Conservation (phyloP, 2,888 invertebrate species). For the Phaonia tiefii region DNA sequence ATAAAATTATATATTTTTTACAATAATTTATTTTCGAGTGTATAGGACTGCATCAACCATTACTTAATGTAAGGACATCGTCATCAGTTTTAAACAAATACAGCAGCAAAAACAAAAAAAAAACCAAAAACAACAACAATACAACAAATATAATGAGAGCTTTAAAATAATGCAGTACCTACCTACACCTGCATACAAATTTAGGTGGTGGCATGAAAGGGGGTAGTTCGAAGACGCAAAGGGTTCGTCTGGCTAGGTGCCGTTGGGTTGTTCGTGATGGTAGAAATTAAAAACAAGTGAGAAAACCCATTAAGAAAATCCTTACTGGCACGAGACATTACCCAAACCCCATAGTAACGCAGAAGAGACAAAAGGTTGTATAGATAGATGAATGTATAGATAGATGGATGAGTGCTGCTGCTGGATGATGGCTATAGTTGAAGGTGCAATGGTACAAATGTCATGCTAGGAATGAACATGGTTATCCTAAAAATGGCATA, state of each 20-base stretch:
- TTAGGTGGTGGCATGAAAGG: background rate
- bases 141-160: conserved; percentile 61
- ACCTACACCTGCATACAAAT: conserved; percentile 47
- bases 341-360: too few relatives aligned
- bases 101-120: conserved; percentile 40
- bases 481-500: conserved; percentile 70
- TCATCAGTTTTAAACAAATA: conserved; percentile 56
- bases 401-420: background rate
- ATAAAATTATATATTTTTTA: too few relatives aligned
- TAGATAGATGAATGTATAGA: too few relatives aligned
- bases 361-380: too few relatives aligned
- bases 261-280: background rate
- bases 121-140: conserved; percentile 46
- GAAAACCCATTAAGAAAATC: conserved; percentile 14
- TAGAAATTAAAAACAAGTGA: conserved; percentile 45
- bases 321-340: background rate
- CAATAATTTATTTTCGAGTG: conserved; percentile 44
- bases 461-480: conserved; percentile 45
- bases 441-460: conserved; percentile 24
- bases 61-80: conserved; percentile 33
- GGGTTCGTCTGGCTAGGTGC: background rate
- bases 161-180: conserved; percentile 62
- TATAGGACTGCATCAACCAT: conserved; percentile 40
- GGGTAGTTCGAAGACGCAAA: too few relatives aligned
- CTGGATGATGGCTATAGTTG: background rate